phyloP scores from a whole-genome alignment of 2,888 invertebrate species.

The Synanthedon tipuliformis region DNA sequence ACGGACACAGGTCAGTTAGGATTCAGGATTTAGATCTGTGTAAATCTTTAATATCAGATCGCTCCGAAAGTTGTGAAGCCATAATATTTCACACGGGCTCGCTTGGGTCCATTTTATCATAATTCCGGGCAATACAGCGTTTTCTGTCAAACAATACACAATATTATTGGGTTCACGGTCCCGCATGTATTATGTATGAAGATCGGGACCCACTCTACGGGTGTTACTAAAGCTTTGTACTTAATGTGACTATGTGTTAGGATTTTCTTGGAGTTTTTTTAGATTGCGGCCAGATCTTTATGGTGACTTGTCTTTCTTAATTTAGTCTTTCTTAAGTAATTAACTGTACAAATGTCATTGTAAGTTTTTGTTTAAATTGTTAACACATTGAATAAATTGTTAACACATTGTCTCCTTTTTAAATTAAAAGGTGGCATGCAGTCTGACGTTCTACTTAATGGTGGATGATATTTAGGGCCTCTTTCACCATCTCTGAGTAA shows the following conservation, averaged over 20 bases:
- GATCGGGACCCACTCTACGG: constrained; percentile 25
- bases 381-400: no score
- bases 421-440: no score
- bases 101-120: constrained; percentile 36
- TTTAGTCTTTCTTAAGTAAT: no score
- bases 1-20: no score
- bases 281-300: background rate
- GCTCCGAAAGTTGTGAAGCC: constrained; percentile 1
- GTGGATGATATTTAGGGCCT: no score
- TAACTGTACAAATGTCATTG: no score
- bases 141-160: constrained; percentile 49
- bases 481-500: no score
- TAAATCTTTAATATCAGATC: constrained; percentile 1
- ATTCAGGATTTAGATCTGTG: background rate
- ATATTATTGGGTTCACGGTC: constrained; percentile 41
- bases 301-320: no score
- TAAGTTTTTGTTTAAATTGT: no score
- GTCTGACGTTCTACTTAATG: no score
- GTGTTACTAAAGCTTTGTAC: constrained; percentile 9
- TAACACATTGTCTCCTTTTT: no score
- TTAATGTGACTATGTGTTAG: constrained; percentile 1
- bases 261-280: background rate
- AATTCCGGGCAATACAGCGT: constrained; percentile 36
- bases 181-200: constrained; percentile 58
- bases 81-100: constrained; percentile 6